A percentile compares a stretch with the other conserved stretches of the same genome.
phyloP scores from a whole-genome alignment of 2,888 invertebrate genomes.

The Drosophila paramelanica region DNA sequence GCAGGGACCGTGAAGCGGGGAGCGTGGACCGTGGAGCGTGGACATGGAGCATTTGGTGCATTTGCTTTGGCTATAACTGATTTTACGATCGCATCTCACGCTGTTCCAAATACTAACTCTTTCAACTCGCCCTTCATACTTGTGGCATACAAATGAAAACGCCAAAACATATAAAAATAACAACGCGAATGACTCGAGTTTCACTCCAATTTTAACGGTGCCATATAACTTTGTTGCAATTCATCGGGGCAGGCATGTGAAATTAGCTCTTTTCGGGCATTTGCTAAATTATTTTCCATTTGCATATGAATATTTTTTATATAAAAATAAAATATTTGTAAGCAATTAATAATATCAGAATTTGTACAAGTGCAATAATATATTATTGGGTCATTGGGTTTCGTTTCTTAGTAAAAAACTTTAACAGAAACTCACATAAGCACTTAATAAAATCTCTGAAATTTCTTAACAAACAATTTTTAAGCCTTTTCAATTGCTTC shows the following conservation, averaged over 20 bases:
- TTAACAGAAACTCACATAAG: too few relatives aligned
- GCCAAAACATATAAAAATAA: slow-evolving; percentile 12
- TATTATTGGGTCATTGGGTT: too few relatives aligned
- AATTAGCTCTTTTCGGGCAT: not conserved
- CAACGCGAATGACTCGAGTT: not conserved
- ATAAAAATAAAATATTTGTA: too few relatives aligned
- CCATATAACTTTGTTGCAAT: not conserved
- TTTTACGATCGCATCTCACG: slow-evolving; percentile 32
- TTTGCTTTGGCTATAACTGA: slow-evolving; percentile 18
- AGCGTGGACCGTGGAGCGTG: too few relatives aligned
- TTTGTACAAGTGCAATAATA: too few relatives aligned
- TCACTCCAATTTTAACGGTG: not conserved
- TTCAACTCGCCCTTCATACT: slow-evolving; percentile 10
- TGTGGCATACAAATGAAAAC: slow-evolving; percentile 2
- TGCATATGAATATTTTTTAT: too few relatives aligned
- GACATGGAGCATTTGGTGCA: slow-evolving; percentile 1
- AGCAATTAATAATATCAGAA: too few relatives aligned
- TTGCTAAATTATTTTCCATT: too few relatives aligned
- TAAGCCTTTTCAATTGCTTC: too few relatives aligned
- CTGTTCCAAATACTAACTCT: slow-evolving; percentile 19
- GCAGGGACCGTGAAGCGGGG: not conserved
- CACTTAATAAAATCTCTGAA: too few relatives aligned
- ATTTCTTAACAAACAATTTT: not conserved
- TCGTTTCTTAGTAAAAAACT: too few relatives aligned
- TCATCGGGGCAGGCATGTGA: not conserved